Evolutionary conservation across 1,140 invertebrate genomes (phyloP).

Genomic region (Brachionus koreanus): DNA sequence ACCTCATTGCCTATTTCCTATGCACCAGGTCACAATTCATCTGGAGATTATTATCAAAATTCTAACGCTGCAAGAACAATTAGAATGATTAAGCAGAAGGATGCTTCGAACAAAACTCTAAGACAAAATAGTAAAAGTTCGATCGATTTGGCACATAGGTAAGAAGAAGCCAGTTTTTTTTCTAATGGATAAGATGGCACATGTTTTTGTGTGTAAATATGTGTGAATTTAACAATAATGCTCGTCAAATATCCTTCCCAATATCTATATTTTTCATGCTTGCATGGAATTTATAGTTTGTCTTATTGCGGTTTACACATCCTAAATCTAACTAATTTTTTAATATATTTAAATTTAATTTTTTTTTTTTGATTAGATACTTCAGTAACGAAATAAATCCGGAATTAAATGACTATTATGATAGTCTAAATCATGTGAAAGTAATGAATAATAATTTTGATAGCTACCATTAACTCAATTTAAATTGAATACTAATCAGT

Average conservation of each 20-base stretch:
- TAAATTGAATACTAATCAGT: background rate
- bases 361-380: background rate
- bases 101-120: conserved; percentile 5
- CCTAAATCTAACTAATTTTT: background rate
- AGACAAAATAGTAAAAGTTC: background rate
- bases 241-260: background rate
- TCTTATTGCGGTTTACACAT: background rate
- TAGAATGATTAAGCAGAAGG: conserved; percentile 40
- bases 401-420: conserved; percentile 21
- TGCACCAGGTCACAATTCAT: background rate
- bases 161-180: background rate
- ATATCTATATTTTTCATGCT: background rate
- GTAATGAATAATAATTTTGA: background rate
- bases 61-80: background rate
- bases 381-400: conserved; percentile 14
- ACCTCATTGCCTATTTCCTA: conserved; percentile 14
- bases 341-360: background rate
- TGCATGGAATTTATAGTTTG: background rate
- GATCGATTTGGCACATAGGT: conserved; percentile 12
- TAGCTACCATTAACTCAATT: background rate
- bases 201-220: background rate
- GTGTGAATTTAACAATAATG: background rate
- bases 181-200: background rate
- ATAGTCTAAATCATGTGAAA: conserved; percentile 32
- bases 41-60: background rate